phyloP scores from a whole-genome alignment of 37 sponge, comb jelly and placozoan species.

The Tethya wilhelma region DNA sequence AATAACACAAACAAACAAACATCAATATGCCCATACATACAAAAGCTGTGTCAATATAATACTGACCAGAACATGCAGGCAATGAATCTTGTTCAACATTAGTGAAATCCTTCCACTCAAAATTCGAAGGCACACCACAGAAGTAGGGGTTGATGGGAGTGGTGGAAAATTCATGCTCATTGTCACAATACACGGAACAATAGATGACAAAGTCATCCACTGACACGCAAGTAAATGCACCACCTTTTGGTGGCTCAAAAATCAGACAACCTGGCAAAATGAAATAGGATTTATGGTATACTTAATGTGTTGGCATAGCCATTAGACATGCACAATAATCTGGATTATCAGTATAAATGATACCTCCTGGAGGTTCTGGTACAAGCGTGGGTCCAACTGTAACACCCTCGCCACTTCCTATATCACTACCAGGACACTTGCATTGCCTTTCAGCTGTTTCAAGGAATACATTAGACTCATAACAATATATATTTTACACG shows the following conservation, averaged over 20 bases:
- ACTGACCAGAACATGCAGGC: slow-evolving; percentile 21
- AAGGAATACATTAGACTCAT: not conserved
- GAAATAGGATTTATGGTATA: too few relatives aligned
- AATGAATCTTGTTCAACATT: slow-evolving; percentile 7
- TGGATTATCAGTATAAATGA: not conserved
- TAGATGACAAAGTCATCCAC: slow-evolving; percentile 12
- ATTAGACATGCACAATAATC: not conserved
- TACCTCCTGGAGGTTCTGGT: slow-evolving; percentile 25
- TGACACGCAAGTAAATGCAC: slow-evolving; percentile 31
- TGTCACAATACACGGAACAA: slow-evolving; percentile 41
- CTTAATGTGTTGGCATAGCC: too few relatives aligned
- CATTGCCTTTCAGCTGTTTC: slow-evolving; percentile 21
- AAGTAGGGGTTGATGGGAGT: slow-evolving; percentile 37
- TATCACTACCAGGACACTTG: not conserved
- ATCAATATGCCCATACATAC: not conserved
- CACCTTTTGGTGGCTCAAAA: slow-evolving; percentile 30
- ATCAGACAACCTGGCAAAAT: slow-evolving; percentile 15
- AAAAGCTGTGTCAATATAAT: not conserved
- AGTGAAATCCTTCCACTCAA: slow-evolving; percentile 31
- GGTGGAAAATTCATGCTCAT: slow-evolving; percentile 24
- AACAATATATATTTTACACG: not conserved
- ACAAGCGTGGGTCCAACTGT: too few relatives aligned
- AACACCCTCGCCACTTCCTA: not conserved
- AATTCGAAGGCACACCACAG: slow-evolving; percentile 21
- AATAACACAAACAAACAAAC: not conserved